Conservation (phyloP, 2,797 vertebrate species). For the Toxotes lorentzi region DNA sequence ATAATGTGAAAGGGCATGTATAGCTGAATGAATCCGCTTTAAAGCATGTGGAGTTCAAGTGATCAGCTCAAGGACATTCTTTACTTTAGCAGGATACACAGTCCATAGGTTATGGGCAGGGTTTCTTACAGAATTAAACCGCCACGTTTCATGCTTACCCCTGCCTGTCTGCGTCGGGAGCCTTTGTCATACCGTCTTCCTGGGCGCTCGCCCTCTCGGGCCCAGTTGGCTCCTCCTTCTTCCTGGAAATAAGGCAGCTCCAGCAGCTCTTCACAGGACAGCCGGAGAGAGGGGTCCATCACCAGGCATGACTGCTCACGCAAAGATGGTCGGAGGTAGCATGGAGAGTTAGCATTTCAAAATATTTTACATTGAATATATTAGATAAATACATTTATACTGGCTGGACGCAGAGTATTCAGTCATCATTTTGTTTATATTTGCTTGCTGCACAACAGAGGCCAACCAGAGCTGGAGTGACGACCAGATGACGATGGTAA, state of each 20-base stretch:
- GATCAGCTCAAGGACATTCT: too few relatives aligned
- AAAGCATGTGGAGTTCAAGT: too few relatives aligned
- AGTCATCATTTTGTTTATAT: background rate
- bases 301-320: conserved; percentile 87
- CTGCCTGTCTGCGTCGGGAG: conserved; percentile 63
- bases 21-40: too few relatives aligned
- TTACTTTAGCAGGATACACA: too few relatives aligned
- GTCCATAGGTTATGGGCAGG: too few relatives aligned
- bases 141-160: too few relatives aligned
- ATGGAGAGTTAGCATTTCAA: background rate
- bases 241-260: conserved; percentile 89
- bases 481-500: too few relatives aligned
- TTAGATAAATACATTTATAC: background rate
- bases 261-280: conserved; percentile 89
- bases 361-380: background rate
- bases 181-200: conserved; percentile 82
- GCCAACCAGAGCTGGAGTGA: too few relatives aligned
- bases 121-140: too few relatives aligned
- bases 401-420: too few relatives aligned
- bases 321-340: background rate
- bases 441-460: background rate
- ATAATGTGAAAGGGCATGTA: too few relatives aligned
- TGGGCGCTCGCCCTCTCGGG: conserved; percentile 76
- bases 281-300: conserved; percentile 89
- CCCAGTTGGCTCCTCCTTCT: conserved; percentile 78